Percentiles rank a stretch among this genome's conserved stretches.
Evolutionary conservation across 2,797 vertebrate species (phyloP).

Genomic region (Silurus aristotelis): DNA sequence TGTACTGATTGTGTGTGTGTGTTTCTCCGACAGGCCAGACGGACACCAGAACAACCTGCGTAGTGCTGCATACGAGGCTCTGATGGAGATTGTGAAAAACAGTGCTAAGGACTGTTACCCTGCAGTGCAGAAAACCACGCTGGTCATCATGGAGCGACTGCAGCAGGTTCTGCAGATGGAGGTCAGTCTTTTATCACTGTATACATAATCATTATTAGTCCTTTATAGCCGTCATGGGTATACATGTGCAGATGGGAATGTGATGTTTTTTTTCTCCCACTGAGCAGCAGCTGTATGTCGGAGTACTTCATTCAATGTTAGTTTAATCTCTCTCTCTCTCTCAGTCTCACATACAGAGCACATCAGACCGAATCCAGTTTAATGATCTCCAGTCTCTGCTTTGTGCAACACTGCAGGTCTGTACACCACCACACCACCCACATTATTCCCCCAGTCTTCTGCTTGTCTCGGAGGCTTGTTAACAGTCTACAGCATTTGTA

Average conservation of each 20-base stretch:
- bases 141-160: constrained; percentile 97
- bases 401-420: constrained; percentile 96
- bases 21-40: constrained; percentile 78
- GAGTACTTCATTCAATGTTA: background rate
- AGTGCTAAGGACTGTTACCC: constrained; percentile 99
- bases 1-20: background rate
- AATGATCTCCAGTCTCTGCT: constrained; percentile 97
- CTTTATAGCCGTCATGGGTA: background rate
- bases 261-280: background rate
- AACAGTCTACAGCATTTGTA: background rate
- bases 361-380: constrained; percentile 96
- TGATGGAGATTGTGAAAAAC: constrained; percentile 99
- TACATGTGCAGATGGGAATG: background rate
- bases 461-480: background rate
- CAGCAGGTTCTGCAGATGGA: constrained; percentile 99
- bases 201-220: background rate
- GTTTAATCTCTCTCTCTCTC: background rate
- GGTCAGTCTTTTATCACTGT: constrained; percentile 68
- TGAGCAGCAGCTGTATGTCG: background rate
- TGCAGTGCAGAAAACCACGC: constrained; percentile 96
- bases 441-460: background rate
- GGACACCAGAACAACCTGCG: constrained; percentile 98
- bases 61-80: constrained; percentile 93
- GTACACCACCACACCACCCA: background rate
- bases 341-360: constrained; percentile 98